phyloP scores from a whole-genome alignment of 2,888 invertebrate species.

The Epinotia demarniana region DNA sequence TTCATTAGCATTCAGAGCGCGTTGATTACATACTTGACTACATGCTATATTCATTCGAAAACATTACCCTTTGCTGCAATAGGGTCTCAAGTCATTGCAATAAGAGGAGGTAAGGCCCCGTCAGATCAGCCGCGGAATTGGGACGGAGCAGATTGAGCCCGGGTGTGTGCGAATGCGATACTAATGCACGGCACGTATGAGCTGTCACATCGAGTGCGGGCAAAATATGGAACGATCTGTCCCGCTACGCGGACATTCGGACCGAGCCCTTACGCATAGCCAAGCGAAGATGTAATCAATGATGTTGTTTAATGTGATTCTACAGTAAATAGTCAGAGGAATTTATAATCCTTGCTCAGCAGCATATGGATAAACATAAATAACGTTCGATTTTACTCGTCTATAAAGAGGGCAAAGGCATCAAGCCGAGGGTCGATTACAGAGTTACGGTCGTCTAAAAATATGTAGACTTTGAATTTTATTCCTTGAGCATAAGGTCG shows the following conservation, averaged over 20 bases:
- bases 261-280: neutral
- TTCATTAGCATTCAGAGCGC: neutral
- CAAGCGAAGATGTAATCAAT: neutral
- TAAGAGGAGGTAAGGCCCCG: neutral
- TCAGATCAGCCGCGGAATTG: no score
- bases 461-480: neutral
- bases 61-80: no score
- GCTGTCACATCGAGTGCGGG: no score
- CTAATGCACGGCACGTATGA: no score
- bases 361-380: slow-evolving; percentile 31
- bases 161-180: no score
- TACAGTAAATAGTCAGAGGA: slow-evolving; percentile 10
- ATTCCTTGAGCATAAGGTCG: neutral
- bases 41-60: no score
- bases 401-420: slow-evolving; percentile 44
- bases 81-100: neutral
- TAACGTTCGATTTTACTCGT: slow-evolving; percentile 40
- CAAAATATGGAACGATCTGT: no score
- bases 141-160: no score
- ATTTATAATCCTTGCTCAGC: slow-evolving; percentile 29
- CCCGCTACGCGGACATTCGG: no score
- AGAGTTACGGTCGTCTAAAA: slow-evolving; percentile 27
- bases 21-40: neutral
- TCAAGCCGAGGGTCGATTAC: slow-evolving; percentile 38
- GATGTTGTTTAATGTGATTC: neutral